Conservation (phyloP, 2,797 vertebrate genomes). For the Spinus olivaceus region DNA sequence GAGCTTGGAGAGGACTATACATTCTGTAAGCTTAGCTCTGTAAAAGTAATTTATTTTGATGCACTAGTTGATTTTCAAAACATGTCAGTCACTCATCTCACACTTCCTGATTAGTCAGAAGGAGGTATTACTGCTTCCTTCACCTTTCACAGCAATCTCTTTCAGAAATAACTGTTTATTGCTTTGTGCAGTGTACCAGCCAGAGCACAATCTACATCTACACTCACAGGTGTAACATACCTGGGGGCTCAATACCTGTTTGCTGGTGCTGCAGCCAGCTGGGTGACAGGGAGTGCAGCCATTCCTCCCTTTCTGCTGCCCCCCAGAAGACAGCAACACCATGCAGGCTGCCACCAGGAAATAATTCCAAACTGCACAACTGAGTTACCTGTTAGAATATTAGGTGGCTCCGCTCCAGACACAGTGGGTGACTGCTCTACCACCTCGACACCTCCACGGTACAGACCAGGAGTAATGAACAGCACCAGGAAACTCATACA, state of each 20-base stretch:
- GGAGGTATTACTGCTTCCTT: background rate
- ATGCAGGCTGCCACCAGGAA: background rate
- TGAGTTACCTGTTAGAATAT: background rate
- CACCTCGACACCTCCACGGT: accelerated
- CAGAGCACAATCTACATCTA: background rate
- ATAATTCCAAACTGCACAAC: background rate
- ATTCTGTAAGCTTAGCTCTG: background rate
- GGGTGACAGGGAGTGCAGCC: accelerated
- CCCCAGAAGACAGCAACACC: background rate
- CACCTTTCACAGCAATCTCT: background rate
- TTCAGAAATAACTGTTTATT: background rate
- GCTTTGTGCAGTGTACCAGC: background rate
- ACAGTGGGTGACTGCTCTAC: background rate
- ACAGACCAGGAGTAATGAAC: background rate
- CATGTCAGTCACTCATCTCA: background rate
- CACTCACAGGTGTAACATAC: background rate
- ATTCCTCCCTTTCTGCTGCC: background rate
- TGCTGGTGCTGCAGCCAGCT: background rate
- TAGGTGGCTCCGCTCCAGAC: background rate
- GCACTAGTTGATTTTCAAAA: background rate
- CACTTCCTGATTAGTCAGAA: background rate
- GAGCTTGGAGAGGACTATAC: background rate
- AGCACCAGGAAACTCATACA: background rate
- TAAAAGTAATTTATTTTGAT: background rate
- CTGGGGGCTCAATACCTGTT: background rate